Evolutionary conservation across 2,797 vertebrate species (phyloP).

Genomic region (Psittacula echo): DNA sequence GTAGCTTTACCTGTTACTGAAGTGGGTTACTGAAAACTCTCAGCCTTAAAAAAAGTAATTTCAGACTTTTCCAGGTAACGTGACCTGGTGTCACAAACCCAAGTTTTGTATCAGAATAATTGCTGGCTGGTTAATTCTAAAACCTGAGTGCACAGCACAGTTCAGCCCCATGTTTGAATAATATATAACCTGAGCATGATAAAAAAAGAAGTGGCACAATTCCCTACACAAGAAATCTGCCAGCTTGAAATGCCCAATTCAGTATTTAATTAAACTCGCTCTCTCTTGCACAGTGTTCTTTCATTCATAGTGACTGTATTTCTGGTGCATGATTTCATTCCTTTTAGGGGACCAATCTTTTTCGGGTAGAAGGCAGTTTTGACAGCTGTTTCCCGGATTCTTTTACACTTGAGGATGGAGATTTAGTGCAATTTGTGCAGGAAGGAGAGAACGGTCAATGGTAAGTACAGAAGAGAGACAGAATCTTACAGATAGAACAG

Average conservation of each 20-base stretch:
- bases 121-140: neutral
- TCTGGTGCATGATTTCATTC: neutral
- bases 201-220: neutral
- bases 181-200: neutral
- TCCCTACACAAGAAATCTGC: neutral
- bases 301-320: neutral
- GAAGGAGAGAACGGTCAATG: constrained; percentile 86
- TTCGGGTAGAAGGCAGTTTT: constrained; percentile 84
- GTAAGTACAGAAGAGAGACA: constrained; percentile 66
- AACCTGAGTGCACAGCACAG: neutral
- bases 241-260: neutral
- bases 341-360: constrained; percentile 80
- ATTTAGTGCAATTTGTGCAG: constrained; percentile 85
- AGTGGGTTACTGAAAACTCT: neutral
- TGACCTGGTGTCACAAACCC: neutral
- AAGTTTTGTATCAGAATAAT: neutral
- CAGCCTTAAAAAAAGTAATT: neutral
- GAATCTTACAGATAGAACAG: neutral
- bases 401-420: constrained; percentile 79
- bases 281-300: neutral
- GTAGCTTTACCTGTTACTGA: neutral
- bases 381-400: constrained; percentile 79
- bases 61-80: neutral
- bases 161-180: neutral
- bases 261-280: neutral